A percentile compares a stretch with the other conserved stretches of the same genome.
phyloP scores from a whole-genome alignment of 2,113 vertebrate species.

The Lepus europaeus region DNA sequence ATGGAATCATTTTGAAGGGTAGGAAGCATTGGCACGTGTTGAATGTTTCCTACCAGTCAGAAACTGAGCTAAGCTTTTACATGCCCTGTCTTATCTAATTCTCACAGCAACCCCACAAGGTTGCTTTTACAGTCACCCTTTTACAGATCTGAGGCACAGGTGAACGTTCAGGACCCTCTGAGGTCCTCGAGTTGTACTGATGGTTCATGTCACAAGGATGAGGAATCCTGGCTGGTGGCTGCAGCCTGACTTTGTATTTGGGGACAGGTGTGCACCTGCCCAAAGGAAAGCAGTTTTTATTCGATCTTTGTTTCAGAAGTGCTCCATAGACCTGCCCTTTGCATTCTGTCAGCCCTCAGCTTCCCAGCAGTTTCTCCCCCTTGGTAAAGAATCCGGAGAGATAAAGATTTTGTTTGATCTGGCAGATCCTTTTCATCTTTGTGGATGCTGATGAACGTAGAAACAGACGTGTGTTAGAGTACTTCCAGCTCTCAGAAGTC shows the following conservation, averaged over 20 bases:
- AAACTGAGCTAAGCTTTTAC: neutral
- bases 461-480: constrained; percentile 92
- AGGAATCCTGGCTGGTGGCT: neutral
- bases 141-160: neutral
- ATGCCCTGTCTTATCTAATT: neutral
- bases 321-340: neutral
- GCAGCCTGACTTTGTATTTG: neutral
- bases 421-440: constrained; percentile 92
- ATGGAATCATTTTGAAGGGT: neutral
- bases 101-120: neutral
- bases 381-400: neutral
- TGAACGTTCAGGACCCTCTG: neutral
- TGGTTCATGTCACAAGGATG: no score
- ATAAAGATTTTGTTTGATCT: constrained; percentile 2
- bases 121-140: neutral
- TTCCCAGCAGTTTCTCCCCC: neutral
- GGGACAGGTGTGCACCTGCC: neutral
- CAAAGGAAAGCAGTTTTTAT: neutral
- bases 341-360: neutral
- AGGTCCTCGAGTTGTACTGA: neutral
- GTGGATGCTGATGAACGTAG: constrained; percentile 91
- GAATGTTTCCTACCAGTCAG: neutral
- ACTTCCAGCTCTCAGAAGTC: constrained; percentile 90
- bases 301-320: no score
- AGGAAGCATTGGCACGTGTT: neutral